Evolutionary conservation across 1,140 invertebrate species (phyloP), one percentile per base, ranked within the genome.

Genomic region (Lanistes nyassanus): DNA sequence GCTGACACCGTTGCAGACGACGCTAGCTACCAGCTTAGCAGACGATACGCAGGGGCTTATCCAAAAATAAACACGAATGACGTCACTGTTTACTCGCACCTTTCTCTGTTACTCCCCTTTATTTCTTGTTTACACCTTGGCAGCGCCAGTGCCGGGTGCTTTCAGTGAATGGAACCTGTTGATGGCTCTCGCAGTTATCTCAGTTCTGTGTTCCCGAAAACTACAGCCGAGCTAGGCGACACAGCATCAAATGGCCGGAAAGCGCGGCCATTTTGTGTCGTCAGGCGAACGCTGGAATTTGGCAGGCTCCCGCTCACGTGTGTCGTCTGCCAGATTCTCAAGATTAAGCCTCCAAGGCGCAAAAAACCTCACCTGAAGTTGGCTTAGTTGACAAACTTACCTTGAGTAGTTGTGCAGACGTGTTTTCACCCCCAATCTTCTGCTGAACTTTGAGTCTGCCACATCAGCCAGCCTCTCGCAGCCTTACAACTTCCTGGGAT

Each of bases 301-400:
- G 56, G 56, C 56, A 58, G 56, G 21, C 56, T 26, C n/a, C 56
- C 56, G 23, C 56, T 60, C 56, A 60, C 23, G 56, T 60, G 56
- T 60, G 56, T 60, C 56, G 56, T 60, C 56, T 60, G 56, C 56
- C 56, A 60, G 56, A 60, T 60, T 60, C 56, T 60, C 29, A 1
- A 60, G 56, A 60, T 60, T 60, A 60, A n/a, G n/a, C 56, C 56
- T 21, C 56, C 29, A 31, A 1, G 9, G 56, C 51, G 56, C 56
- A 9, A 9, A 47, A 47, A 47, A 2, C 42, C 56, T 26, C 56
- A 60, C 56, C 56, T 60, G 56, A 60, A 31, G 29, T 31, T 31
- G n/a, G 42, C 23, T n/a, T 31, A 31, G 56, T 60, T 3, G 56
- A 60, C 56, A 60, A 60, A 60, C 56, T 60, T 60, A 60, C 56